Evolutionary conservation across 37 sponge, comb jelly and placozoan genomes (phyloP).

Genomic region (Halisarca cf. caerulea): DNA sequence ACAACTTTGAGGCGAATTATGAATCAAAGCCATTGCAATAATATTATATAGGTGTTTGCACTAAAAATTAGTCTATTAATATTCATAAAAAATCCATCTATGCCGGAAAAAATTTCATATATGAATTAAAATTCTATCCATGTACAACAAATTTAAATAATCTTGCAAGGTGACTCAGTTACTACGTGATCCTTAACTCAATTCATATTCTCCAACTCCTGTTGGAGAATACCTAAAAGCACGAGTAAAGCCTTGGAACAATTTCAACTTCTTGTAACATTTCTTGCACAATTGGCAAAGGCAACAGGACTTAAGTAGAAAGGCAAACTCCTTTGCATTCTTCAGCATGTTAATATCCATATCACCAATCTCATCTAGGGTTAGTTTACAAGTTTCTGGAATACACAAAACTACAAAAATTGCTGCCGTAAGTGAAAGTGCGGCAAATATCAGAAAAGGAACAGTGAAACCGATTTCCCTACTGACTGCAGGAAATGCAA

Average conservation of each 20-base stretch:
- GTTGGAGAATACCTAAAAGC: background rate
- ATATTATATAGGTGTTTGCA: too few species aligned
- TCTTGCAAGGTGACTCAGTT: too few species aligned
- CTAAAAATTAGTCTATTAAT: too few species aligned
- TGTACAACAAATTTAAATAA: too few species aligned
- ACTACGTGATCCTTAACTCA: background rate
- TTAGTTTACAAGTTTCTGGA: conserved; percentile 60
- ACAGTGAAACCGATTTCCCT: conserved; percentile 20
- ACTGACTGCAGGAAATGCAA: background rate
- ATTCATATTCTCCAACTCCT: background rate
- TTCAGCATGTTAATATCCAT: background rate
- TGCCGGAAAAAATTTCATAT: too few species aligned
- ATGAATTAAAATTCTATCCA: too few species aligned
- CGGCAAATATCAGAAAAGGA: conserved; percentile 24
- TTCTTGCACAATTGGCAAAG: too few species aligned
- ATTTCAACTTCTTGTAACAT: too few species aligned
- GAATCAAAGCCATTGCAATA: too few species aligned
- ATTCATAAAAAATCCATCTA: too few species aligned
- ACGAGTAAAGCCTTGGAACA: background rate
- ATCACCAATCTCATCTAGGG: conserved; percentile 47
- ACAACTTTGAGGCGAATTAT: too few species aligned
- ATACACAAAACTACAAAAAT: conserved; percentile 52
- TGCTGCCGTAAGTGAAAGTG: conserved; percentile 15
- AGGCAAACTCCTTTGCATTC: conserved; percentile 8
- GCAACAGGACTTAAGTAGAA: background rate